Evolutionary conservation across 2,888 invertebrate species (phyloP), one percentile per base, ranked within the genome.

Genomic region (Sesia apiformis): DNA sequence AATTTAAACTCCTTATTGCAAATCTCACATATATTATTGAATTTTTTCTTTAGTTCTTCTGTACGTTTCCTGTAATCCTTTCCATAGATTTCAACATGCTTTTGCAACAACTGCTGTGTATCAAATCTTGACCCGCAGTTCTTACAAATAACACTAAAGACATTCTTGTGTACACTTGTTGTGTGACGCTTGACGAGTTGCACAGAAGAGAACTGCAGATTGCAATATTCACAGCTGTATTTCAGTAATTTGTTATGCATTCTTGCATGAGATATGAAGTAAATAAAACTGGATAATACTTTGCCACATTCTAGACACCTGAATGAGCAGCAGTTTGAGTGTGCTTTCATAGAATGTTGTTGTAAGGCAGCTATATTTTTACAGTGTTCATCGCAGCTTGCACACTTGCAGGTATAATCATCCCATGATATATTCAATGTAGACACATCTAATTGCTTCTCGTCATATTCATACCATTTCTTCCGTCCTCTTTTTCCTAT

Each of bases 1-100:
- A 85, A 78, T 59, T 89, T 88, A 43, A 88, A 89, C 51, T 84
- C 78, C 50, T 85, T 86, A 4, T 71, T 63, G 42, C 89, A 89
- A 53, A 75, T 66, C 2, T 81, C 68, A 54, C 89, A 89, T 65
- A 85, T 88, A 0, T 84, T 59, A 7, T 82, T 77, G 0, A 55
- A 41, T 0, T 74, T 70, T 3, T 60, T 65, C 0, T 60, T 65
- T n/a, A 75, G 72, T 4, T 58, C 60, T 60, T 75, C 81, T 1
- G 69, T 51, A 0, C 58, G 52, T 56, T 74, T 74, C 23, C 69
- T 69, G 7, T 59, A 65, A 2, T 62, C 70, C 60, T 76, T 79
- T 0, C 74, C 65, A 49, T 78, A 88, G 0, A 76, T 6, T 8
- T 73, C 49, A 5, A 81, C 66, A 39, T 89, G 89, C 3, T 85